These are phyloP conservation scores for Alviniconcha strummeri DNA, from an alignment of 2,888 invertebrate species.

Conservation along the genomic window DNA sequence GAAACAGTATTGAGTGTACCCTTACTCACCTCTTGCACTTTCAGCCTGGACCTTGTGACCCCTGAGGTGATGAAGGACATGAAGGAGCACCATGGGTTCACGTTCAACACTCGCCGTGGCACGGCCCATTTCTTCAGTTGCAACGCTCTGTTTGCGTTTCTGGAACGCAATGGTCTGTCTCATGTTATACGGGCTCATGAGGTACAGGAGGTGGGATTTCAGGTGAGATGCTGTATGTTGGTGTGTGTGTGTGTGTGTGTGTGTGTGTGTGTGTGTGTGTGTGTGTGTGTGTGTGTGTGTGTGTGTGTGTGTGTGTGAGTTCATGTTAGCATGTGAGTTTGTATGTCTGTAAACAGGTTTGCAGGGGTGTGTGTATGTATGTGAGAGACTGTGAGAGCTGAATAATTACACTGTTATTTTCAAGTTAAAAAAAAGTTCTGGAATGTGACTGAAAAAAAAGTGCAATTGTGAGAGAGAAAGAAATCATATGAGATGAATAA, in stretches of 20 bases:
- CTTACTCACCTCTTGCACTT: conserved; percentile 15
- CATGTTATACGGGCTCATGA: conserved; percentile 86
- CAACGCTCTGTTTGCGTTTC: conserved; percentile 82
- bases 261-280: neutral
- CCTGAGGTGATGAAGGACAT: conserved; percentile 65
- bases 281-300: neutral
- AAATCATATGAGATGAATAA: no score
- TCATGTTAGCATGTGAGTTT: neutral
- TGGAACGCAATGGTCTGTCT: conserved; percentile 80
- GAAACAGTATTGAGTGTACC: no score
- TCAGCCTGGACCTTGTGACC: conserved; percentile 61
- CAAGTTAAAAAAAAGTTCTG: no score
- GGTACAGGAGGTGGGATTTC: conserved; percentile 82
- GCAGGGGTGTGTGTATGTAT: no score
- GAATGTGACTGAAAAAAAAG: no score
- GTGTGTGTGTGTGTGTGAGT: neutral
- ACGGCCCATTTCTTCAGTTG: conserved; percentile 84
- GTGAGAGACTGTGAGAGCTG: no score
- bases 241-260: neutral
- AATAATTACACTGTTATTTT: no score
- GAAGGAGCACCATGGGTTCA: conserved; percentile 78
- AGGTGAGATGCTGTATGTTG: conserved; percentile 74
- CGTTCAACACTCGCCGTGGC: conserved; percentile 81
- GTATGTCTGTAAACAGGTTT: neutral
- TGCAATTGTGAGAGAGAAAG: no score